Evolutionary conservation across 2,888 invertebrate genomes (phyloP).

Genomic region (Maniola hyperantus): DNA sequence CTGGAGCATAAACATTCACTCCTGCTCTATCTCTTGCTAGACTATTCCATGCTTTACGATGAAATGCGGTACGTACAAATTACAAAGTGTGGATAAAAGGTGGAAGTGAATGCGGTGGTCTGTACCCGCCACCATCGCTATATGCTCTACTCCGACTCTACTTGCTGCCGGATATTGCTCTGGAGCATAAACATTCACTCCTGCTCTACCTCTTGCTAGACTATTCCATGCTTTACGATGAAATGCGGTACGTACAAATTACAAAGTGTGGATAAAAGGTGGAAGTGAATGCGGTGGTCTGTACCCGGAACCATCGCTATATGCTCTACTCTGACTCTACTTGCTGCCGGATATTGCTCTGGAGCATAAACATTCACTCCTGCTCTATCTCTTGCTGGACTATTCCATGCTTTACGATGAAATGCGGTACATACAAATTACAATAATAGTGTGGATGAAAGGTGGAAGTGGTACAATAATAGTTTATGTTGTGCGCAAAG

Average conservation of each 20-base stretch:
- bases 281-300: slow-evolving; percentile 83
- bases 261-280: slow-evolving; percentile 86
- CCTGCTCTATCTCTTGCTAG: slow-evolving; percentile 91
- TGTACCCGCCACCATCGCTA: slow-evolving; percentile 93
- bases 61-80: slow-evolving; percentile 69
- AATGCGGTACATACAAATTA: slow-evolving; percentile 65
- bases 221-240: slow-evolving; percentile 87
- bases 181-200: slow-evolving; percentile 89
- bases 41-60: slow-evolving; percentile 88
- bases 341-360: slow-evolving; percentile 86
- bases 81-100: slow-evolving; percentile 86
- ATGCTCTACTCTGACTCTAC: slow-evolving; percentile 89
- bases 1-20: slow-evolving; percentile 89
- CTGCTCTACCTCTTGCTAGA: slow-evolving; percentile 92
- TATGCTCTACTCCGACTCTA: slow-evolving; percentile 90
- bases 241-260: slow-evolving; percentile 65
- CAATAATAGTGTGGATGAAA: no score
- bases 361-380: slow-evolving; percentile 89
- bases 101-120: slow-evolving; percentile 81
- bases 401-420: slow-evolving; percentile 87
- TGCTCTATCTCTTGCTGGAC: slow-evolving; percentile 92
- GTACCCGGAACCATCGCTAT: slow-evolving; percentile 93
- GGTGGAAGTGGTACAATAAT: background rate
- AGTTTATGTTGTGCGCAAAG: no score
- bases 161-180: slow-evolving; percentile 85